phyloP scores from a whole-genome alignment of 1,140 invertebrate species.

The Pygmarrhopalites habei region DNA sequence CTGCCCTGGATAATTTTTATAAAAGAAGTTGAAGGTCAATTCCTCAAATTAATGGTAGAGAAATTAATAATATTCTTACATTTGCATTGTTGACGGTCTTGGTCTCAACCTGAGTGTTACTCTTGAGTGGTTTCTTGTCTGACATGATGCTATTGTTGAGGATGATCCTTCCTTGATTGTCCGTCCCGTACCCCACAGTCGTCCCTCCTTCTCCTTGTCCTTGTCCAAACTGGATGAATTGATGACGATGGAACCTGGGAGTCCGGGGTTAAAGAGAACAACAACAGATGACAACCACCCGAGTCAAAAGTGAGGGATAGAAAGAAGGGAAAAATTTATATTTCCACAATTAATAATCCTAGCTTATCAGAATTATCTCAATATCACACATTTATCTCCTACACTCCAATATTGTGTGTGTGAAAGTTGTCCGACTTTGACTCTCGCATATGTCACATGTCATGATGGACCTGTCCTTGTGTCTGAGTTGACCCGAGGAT shows the following conservation, averaged over 20 bases:
- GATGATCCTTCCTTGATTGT: neutral
- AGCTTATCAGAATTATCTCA: too few relatives aligned
- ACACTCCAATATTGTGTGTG: too few relatives aligned
- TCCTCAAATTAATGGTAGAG: neutral
- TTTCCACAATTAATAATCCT: too few relatives aligned
- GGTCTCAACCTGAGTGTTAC: slow-evolving; percentile 18
- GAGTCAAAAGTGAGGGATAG: neutral
- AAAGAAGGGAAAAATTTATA: neutral
- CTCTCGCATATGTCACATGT: too few relatives aligned
- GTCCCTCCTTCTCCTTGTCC: too few relatives aligned
- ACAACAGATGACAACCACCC: neutral
- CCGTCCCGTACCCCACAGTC: too few relatives aligned
- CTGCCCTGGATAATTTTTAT: slow-evolving; percentile 19
- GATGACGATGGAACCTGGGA: neutral
- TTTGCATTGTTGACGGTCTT: slow-evolving; percentile 18
- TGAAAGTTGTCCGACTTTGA: too few relatives aligned
- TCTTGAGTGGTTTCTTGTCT: slow-evolving; percentile 21
- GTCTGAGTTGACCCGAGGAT: too few relatives aligned
- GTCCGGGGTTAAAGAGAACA: neutral
- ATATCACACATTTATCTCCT: too few relatives aligned
- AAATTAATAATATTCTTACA: slow-evolving; percentile 21
- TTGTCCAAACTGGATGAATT: neutral
- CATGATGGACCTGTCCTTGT: too few relatives aligned
- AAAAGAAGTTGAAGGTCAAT: neutral
- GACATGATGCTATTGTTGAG: slow-evolving; percentile 6